A percentile compares a stretch with the other conserved stretches of the same genome.
These are phyloP conservation scores for Aphidius ervi DNA, from an alignment of 1,140 invertebrate species.

Conservation along the genomic window DNA sequence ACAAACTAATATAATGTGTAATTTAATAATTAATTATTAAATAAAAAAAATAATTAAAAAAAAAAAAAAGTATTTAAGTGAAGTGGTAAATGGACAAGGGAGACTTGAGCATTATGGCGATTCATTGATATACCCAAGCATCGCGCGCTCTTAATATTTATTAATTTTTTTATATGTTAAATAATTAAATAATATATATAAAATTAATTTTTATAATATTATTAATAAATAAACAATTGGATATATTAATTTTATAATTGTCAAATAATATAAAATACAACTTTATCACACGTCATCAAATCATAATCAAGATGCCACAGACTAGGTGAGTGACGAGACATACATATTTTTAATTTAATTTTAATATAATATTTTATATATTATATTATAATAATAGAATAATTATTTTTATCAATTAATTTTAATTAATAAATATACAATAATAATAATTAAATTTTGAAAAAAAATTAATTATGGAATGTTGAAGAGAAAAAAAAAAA, in stretches of 20 bases:
- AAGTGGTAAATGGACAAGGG: neutral
- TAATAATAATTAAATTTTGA: too few species aligned
- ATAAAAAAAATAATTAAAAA: too few species aligned
- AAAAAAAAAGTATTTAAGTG: conserved; percentile 1
- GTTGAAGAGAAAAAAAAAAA: neutral
- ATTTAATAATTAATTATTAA: too few species aligned
- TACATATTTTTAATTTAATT: conserved; percentile 22
- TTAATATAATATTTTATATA: conserved; percentile 19
- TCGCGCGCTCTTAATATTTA: conserved; percentile 20
- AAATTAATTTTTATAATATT: neutral
- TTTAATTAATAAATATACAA: neutral
- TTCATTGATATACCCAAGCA: conserved; percentile 30
- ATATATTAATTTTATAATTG: conserved; percentile 3
- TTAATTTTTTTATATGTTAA: conserved; percentile 7
- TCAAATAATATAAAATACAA: conserved; percentile 2
- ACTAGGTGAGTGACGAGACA: conserved; percentile 39
- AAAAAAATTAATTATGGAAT: too few species aligned
- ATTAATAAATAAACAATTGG: neutral
- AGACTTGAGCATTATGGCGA: conserved; percentile 39
- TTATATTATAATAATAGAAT: neutral
- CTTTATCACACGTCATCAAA: conserved; percentile 37
- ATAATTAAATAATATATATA: neutral
- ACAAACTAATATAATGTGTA: too few species aligned
- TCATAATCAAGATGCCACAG: conserved; percentile 44
- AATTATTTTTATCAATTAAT: neutral